phyloP scores from a whole-genome alignment of 2,797 vertebrate genomes.

The Myotis findleyi region DNA sequence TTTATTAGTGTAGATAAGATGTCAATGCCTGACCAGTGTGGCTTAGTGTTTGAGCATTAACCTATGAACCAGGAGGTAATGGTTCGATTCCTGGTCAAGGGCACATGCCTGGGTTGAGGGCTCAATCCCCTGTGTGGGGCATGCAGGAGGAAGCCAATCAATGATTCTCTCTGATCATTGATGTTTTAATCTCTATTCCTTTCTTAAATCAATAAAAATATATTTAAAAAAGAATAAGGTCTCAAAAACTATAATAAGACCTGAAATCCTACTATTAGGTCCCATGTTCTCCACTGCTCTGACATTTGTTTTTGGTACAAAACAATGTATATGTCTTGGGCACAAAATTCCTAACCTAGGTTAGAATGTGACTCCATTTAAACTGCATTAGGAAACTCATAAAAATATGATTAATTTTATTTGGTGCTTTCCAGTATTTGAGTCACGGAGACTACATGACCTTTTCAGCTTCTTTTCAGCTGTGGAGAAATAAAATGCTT shows the following conservation, averaged over 20 bases:
- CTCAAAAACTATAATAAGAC: background rate
- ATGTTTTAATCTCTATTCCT: too few relatives aligned
- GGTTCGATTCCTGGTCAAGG: too few relatives aligned
- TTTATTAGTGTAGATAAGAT: background rate
- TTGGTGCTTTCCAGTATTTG: background rate
- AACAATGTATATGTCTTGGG: background rate
- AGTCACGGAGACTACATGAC: background rate
- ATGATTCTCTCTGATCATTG: too few relatives aligned
- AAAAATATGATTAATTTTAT: background rate
- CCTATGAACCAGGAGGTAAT: too few relatives aligned
- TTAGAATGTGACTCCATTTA: background rate
- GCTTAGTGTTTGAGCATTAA: too few relatives aligned
- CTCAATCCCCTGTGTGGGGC: too few relatives aligned
- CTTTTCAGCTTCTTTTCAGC: background rate
- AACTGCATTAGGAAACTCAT: background rate
- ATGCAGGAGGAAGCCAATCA: too few relatives aligned
- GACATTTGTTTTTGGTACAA: background rate
- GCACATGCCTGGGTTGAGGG: too few relatives aligned
- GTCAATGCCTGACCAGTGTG: background rate
- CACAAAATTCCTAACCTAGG: background rate
- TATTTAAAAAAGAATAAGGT: background rate
- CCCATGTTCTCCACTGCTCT: background rate
- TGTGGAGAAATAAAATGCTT: constrained; percentile 14
- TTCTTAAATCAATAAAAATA: too few relatives aligned
- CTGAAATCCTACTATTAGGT: background rate